Base-by-base conservation (phyloP, 2,797 vertebrate species). In the Myotis vivesi region DNA sequence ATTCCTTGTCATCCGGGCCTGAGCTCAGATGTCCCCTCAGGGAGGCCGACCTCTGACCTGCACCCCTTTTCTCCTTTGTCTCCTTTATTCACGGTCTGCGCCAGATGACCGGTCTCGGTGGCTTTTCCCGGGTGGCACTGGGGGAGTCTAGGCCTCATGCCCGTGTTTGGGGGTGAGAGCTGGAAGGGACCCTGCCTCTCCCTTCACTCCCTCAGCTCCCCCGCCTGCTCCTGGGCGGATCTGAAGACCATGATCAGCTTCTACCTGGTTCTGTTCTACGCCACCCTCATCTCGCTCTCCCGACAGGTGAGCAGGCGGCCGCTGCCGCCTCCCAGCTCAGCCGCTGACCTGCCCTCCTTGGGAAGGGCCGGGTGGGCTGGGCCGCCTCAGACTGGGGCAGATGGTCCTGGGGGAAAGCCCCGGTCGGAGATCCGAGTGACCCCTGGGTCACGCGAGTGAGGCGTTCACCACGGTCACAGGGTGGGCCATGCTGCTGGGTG, bases 181-280 rank as follows among this genome's bases (percentile, higher is more conserved):
- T 6, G 22, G 38, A 3, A 28, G 9, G 49, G 79, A 93, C 30
- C 13, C 4, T 6, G 62, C 55, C 59, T 20, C 55, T 17, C 68
- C 3, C 55, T 28, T 9, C 10, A 0, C n/a, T 6, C 90, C 44
- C 25, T n/a, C 41, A 25, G 72, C 16, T 7, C 33, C 62, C 3
- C 38, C 2, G 30, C 15, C 33, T 92, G 97, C 91, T 96, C 99
- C 69, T 97, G 99, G 94, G 98, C 98, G 96, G 96, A 99, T 62
- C 98, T 99, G 15, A 98, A 97, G 97, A 94, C 92, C 73, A 99
- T 98, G 98, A 99, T 98, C 98, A 99, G 98, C 96, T 98, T 99
- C 82, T 99, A 99, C 92, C 98, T 99, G 98, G 98, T 98, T 10
- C 98, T 99, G 89, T 99, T 99, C 98, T 99, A 99, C 23, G 90